Conservation (phyloP, 2,888 invertebrate species). For the Calameuta pallipes region DNA sequence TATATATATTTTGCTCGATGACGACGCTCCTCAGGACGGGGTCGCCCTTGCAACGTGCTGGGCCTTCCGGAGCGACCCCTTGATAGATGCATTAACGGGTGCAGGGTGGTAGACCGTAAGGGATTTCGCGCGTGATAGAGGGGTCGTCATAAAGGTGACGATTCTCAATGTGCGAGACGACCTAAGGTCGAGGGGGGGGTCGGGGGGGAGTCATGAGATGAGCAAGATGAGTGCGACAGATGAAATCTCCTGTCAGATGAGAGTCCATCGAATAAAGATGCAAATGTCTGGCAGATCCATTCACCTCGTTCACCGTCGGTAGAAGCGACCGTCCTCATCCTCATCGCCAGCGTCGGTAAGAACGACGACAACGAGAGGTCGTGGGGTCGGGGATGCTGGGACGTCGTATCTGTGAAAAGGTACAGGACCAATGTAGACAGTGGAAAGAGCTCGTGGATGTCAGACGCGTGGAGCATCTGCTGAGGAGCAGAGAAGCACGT, state of each 20-base stretch:
- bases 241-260: constrained; percentile 28
- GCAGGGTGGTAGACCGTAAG: background rate
- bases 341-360: background rate
- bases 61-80: constrained; percentile 1
- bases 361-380: background rate
- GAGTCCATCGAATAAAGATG: constrained; percentile 30
- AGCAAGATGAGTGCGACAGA: constrained; percentile 9
- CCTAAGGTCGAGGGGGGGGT: background rate
- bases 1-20: background rate
- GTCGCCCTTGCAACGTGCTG: background rate
- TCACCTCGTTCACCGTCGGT: background rate
- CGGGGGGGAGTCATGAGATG: background rate
- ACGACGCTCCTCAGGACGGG: background rate
- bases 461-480: background rate
- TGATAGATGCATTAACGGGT: constrained; percentile 9
- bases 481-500: background rate
- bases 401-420: background rate
- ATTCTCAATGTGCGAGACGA: constrained; percentile 8
- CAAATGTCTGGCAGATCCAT: constrained; percentile 22
- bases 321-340: background rate
- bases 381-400: background rate
- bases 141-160: constrained; percentile 9
- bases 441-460: background rate
- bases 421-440: background rate
- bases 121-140: constrained; percentile 10